Conservation (phyloP, 2,797 vertebrate species). For the Macropus fuliginosus region DNA sequence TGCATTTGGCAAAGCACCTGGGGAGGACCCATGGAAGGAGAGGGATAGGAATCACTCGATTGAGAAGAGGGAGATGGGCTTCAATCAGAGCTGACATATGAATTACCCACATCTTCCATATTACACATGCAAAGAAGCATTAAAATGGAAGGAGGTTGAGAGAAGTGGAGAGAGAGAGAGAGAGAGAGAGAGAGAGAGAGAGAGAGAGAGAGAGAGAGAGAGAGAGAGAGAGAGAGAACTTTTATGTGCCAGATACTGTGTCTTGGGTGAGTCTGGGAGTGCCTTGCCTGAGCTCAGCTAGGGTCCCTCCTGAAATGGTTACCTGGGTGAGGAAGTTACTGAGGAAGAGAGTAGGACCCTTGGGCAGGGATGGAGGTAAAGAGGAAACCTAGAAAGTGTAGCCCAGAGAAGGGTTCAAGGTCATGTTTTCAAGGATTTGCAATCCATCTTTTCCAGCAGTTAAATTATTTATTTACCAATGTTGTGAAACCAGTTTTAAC, state of each 20-base stretch:
- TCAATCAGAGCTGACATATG: not conserved
- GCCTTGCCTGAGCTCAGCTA: not conserved
- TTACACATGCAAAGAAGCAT: not conserved
- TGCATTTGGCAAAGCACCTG: not conserved
- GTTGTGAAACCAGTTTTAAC: not conserved
- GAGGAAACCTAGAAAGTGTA: too few species aligned
- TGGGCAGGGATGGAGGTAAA: not conserved
- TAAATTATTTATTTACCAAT: conserved; percentile 28
- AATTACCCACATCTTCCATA: not conserved
- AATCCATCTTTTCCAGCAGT: not conserved
- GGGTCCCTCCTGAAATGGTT: too few species aligned
- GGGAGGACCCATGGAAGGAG: not conserved
- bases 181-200: not conserved
- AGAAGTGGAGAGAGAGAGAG: not conserved
- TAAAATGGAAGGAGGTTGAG: not conserved
- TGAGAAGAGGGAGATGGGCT: not conserved
- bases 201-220: too few species aligned
- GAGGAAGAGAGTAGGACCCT: not conserved
- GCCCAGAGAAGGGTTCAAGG: not conserved
- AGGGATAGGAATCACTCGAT: not conserved
- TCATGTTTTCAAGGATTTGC: conserved; percentile 24
- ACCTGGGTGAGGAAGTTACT: not conserved
- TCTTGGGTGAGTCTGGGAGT: not conserved
- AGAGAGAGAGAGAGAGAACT: too few species aligned
- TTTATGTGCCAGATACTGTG: not conserved